Base-by-base conservation (phyloP, 2,888 invertebrate genomes). In the Phania funesta region DNA sequence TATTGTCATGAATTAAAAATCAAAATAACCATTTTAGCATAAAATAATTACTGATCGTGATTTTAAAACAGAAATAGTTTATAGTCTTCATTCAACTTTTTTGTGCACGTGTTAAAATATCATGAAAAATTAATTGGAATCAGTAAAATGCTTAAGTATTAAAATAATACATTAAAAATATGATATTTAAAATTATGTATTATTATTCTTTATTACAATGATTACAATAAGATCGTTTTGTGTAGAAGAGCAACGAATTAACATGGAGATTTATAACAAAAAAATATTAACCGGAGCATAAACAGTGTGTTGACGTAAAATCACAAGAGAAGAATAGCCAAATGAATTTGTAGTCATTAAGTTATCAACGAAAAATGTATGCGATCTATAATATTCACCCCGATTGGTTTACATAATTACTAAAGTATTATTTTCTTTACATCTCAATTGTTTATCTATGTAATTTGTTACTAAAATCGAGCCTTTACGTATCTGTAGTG, bases 261-360 rank as follows among this genome's bases (percentile, higher is more conserved):
- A 50, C n/a, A 44, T 62, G 16, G 32, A 74, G 62, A 74, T 54
- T 54, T 58, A 16, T 24, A 29, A 26, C 9, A 18, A 56, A 41
- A n/a, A 54, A 24, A 46, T 56, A 56, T 48, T 65, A 26, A 79
- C 32, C 78, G 38, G 35, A 79, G 58, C 78, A 79, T 71, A 65
- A 79, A 65, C 24, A 26, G 29, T 20, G 13, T 58, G 50, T 73
- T 79, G 78, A 79, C 78, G 78, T 79, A 79, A 58, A 58, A 60
- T 52, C 20, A 13, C 5, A 52, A 24, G 71, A 9, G 71, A 79
- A 65, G 35, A 18, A 20, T 44, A 41, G 16, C 71, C 22, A 11
- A 16, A 9, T 41, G 5, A 0, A 2, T 22, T 24, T 7, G 26
- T 7, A 9, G 29, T 41, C 13, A 16, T 41, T 16, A 41, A 38